These are phyloP conservation scores for Delia radicum DNA, from an alignment of 1,140 invertebrate species.

Conservation along the genomic window DNA sequence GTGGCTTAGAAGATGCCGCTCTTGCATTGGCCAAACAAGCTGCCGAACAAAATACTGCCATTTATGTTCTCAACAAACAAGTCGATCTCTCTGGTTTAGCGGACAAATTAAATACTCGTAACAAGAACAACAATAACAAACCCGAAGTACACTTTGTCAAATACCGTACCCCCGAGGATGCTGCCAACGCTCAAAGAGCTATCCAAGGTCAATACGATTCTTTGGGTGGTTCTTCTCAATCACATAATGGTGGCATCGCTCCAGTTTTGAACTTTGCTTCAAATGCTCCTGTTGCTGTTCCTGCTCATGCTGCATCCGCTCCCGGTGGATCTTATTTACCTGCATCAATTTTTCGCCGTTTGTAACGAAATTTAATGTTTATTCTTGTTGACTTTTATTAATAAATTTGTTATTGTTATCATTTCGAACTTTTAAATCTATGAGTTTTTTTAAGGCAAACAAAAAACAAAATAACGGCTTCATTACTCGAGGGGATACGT, in stretches of 20 bases:
- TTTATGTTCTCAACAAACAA: slow-evolving; percentile 80
- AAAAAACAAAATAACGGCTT: too few relatives aligned
- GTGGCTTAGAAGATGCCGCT: slow-evolving; percentile 62
- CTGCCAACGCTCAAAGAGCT: slow-evolving; percentile 40
- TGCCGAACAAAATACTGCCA: slow-evolving; percentile 80
- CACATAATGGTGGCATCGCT: slow-evolving; percentile 42
- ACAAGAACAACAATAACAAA: slow-evolving; percentile 36
- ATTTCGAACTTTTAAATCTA: not conserved
- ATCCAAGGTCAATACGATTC: slow-evolving; percentile 47
- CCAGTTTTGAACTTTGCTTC: slow-evolving; percentile 47
- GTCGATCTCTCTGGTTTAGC: slow-evolving; percentile 40
- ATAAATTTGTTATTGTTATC: not conserved
- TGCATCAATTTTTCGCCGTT: slow-evolving; percentile 23
- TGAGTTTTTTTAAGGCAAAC: too few relatives aligned
- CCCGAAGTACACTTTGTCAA: slow-evolving; percentile 53
- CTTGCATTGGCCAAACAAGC: slow-evolving; percentile 62
- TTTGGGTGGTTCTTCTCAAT: slow-evolving; percentile 38
- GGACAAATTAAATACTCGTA: slow-evolving; percentile 41
- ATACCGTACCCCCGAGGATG: slow-evolving; percentile 49
- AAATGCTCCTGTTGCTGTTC: not conserved
- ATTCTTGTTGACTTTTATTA: slow-evolving; percentile 34
- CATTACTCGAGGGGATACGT: too few relatives aligned
- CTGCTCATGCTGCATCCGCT: not conserved
- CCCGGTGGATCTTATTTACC: not conserved
- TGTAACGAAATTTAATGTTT: slow-evolving; percentile 8